phyloP scores from a whole-genome alignment of 2,113 vertebrate genomes.

The Anseranas semipalmata region DNA sequence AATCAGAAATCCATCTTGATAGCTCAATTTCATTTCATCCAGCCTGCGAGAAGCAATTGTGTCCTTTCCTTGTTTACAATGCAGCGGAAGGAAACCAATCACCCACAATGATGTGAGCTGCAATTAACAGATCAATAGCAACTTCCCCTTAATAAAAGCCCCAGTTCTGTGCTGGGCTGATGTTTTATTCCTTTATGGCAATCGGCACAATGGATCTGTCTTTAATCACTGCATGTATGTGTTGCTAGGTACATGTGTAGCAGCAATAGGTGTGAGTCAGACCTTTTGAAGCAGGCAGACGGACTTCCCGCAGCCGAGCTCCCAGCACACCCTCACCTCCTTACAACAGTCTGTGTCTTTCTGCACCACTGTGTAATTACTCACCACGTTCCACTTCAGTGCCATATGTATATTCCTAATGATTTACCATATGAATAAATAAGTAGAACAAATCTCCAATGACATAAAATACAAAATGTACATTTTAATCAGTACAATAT shows the following conservation, averaged over 20 bases:
- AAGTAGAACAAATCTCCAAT: slow-evolving; percentile 54
- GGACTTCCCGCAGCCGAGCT: background rate
- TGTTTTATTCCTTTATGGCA: background rate
- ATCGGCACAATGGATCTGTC: background rate
- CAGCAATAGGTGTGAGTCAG: background rate
- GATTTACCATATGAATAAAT: slow-evolving; percentile 55
- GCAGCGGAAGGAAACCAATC: background rate
- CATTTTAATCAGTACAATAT: slow-evolving; percentile 66
- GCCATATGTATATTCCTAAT: slow-evolving; percentile 23
- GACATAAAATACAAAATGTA: slow-evolving; percentile 55
- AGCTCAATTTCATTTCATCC: slow-evolving; percentile 2
- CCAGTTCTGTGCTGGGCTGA: background rate
- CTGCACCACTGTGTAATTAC: slow-evolving; percentile 52
- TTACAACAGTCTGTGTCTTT: background rate
- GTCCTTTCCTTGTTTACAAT: slow-evolving; percentile 28
- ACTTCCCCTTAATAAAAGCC: background rate
- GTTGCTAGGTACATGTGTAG: background rate
- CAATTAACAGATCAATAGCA: slow-evolving; percentile 50
- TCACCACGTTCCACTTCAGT: slow-evolving; percentile 29
- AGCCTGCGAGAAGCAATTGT: background rate
- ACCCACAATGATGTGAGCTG: background rate
- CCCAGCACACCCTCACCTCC: background rate
- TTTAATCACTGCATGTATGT: background rate
- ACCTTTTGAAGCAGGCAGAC: background rate
- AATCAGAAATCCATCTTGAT: slow-evolving; percentile 47